phyloP scores from a whole-genome alignment of 2,888 invertebrate species.

The Aspidiotus destructor region DNA sequence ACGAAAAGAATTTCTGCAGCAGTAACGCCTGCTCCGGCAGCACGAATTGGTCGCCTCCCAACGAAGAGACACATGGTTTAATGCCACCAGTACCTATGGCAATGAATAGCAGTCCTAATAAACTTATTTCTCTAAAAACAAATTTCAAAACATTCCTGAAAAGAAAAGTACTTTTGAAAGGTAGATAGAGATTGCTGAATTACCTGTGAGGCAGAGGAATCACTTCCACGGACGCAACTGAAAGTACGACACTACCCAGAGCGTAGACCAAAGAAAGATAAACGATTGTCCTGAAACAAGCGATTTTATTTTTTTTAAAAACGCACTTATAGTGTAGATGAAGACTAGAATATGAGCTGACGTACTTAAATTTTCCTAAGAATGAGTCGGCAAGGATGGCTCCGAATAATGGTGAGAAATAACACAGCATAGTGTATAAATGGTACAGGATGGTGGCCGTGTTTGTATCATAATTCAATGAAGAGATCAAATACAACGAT shows the following conservation, averaged over 20 bases:
- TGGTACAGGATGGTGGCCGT: conserved; percentile 81
- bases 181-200: neutral
- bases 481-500: conserved; percentile 73
- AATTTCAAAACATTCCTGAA: too few relatives aligned
- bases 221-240: conserved; percentile 36
- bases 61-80: conserved; percentile 71
- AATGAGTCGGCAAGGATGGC: conserved; percentile 89
- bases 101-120: conserved; percentile 58
- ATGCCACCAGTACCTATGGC: conserved; percentile 72
- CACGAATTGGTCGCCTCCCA: conserved; percentile 70
- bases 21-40: conserved; percentile 55
- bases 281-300: conserved; percentile 61
- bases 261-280: conserved; percentile 70
- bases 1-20: conserved; percentile 61
- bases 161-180: neutral
- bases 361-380: conserved; percentile 73
- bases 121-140: conserved; percentile 24
- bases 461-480: conserved; percentile 61
- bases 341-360: neutral
- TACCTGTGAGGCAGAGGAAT: conserved; percentile 14
- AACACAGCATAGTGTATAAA: conserved; percentile 77
- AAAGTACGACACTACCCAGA: conserved; percentile 38
- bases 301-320: neutral
- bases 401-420: conserved; percentile 79
- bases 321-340: neutral